Percentiles rank a stretch among this genome's conserved stretches.
phyloP scores from a whole-genome alignment of 2,113 vertebrate genomes.

The Oreamnos americanus region DNA sequence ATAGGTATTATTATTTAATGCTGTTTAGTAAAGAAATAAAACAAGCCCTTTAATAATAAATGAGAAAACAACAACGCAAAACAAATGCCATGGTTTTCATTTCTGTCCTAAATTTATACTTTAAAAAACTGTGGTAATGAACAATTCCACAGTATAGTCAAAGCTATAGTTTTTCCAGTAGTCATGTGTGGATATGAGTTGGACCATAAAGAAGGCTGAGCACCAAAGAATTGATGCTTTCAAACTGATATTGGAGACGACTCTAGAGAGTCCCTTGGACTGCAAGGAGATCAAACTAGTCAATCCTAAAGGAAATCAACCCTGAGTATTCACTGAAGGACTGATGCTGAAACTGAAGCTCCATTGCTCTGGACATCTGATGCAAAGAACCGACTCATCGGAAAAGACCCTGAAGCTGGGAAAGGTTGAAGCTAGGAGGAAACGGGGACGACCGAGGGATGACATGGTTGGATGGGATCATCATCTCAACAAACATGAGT shows the following conservation, averaged over 20 bases:
- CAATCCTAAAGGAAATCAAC: not conserved
- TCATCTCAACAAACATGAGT: not conserved
- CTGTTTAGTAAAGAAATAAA: not conserved
- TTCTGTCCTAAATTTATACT: not conserved
- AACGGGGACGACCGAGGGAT: fast-evolving
- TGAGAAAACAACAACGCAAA: not conserved
- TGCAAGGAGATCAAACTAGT: not conserved
- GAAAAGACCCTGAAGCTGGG: not conserved
- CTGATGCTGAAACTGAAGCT: not conserved
- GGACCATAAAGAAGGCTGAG: not conserved
- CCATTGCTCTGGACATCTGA: not conserved
- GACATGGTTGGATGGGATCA: not conserved
- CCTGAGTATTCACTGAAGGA: not conserved
- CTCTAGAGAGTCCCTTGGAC: not conserved
- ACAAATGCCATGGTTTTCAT: not conserved
- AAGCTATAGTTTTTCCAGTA: not conserved
- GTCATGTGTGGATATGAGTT: not conserved
- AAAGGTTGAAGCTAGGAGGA: not conserved
- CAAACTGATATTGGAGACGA: not conserved
- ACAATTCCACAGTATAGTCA: not conserved
- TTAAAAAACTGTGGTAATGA: not conserved
- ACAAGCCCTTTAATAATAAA: not conserved
- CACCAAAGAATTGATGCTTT: not conserved
- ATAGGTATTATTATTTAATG: not conserved
- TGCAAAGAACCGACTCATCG: not conserved